Percentiles rank a stretch among this genome's conserved stretches.
Evolutionary conservation across 2,113 vertebrate genomes (phyloP).

Genomic region (Ptyas mucosa): DNA sequence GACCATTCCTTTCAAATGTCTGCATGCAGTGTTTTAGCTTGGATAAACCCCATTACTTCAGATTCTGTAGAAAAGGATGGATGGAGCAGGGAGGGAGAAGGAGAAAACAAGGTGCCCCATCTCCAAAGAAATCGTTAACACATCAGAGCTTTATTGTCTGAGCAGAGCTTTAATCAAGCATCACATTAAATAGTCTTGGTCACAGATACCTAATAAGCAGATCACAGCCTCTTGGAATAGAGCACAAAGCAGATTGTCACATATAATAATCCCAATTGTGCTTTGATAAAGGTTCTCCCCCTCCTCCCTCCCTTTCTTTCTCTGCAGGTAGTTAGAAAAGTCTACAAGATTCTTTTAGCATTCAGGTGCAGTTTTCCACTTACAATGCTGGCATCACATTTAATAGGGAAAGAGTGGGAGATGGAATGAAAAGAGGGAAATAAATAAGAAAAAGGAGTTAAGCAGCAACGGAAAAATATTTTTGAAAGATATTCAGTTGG

Average conservation of each 20-base stretch:
- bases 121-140: constrained; percentile 23
- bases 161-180: constrained; percentile 56
- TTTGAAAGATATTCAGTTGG: neutral
- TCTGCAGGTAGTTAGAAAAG: constrained; percentile 46
- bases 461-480: neutral
- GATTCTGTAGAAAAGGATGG: neutral
- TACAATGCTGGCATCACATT: constrained; percentile 39
- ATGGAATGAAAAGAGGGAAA: constrained; percentile 32
- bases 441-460: constrained; percentile 36
- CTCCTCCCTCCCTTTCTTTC: neutral
- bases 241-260: constrained; percentile 58
- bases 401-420: constrained; percentile 32
- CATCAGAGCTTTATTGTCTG: constrained; percentile 19
- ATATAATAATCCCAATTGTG: constrained; percentile 52
- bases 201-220: constrained; percentile 39
- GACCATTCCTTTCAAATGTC: neutral
- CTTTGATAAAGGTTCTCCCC: constrained; percentile 53
- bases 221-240: constrained; percentile 35
- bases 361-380: constrained; percentile 52
- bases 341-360: constrained; percentile 45
- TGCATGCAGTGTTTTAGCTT: constrained; percentile 1
- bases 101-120: neutral
- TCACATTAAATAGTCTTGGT: neutral
- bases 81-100: neutral
- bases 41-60: neutral